Base-by-base conservation (phyloP, 2,797 vertebrate species). In the Chiroxiphia lanceolata region DNA sequence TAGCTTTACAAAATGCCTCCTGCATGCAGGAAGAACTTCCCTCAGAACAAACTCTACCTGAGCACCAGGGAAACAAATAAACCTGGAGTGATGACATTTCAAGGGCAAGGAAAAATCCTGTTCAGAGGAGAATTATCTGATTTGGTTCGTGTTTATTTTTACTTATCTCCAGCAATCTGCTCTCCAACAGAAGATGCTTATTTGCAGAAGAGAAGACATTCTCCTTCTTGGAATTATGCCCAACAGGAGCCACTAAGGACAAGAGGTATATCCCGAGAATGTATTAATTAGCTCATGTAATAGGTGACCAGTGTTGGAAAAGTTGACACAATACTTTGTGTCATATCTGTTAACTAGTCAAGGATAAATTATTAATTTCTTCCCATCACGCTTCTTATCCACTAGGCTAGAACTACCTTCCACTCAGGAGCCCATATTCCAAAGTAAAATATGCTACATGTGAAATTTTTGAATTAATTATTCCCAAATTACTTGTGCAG, bases 111-210 rank as follows among this genome's bases (percentile, higher is more conserved):
- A 83, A 82, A 91, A 75, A 42, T 53, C 57, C 79, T 40, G 71
- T 77, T 91, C 47, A 23, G 61, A 77, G 36, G 36, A 94, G 68
- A 96, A 89, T 88, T 60, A 94, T 87, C 94, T 96, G 84, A 92
- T 96, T 86, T 93, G 72, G 23, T 94, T 78, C 0, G 0, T 95
- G 91, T 93, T 95, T 94, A 95, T 93, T 97, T 96, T 96, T 92
- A 83, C 92, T 94, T 91, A 18, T 61, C 86, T 93, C 61, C 3
- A 85, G 71, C 93, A 96, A 95, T 94, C 89, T 95, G 94, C 61
- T 96, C 84, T 87, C 84, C 92, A 71, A 69, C 78, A 85, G 92
- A 91, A 95, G 94, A 92, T 71, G 89, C 89, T 94, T 93, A 92
- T 93, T 89, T 95, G 84, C 71, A 89, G 87, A 89, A 75, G 42